Evolutionary conservation across 1,140 invertebrate species (phyloP).

Genomic region (Acromyrmex charruanus): DNA sequence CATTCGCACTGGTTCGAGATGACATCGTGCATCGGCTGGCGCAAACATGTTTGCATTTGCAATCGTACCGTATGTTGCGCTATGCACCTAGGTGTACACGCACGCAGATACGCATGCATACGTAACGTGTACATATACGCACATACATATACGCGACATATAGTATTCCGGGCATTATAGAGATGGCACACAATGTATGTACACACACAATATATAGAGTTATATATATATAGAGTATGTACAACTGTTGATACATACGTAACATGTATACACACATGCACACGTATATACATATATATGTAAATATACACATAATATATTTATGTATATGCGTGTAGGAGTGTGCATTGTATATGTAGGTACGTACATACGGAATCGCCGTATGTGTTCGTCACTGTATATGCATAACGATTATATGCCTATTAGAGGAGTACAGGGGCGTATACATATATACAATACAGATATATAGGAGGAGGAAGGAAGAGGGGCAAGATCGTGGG

Average conservation of each 20-base stretch:
- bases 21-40: constrained; percentile 64
- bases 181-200: constrained; percentile 36
- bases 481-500: constrained; percentile 63
- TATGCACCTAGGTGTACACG: constrained; percentile 51
- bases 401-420: constrained; percentile 86
- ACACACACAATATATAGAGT: constrained; percentile 19
- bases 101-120: constrained; percentile 60
- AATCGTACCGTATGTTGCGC: constrained; percentile 77
- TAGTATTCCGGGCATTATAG: constrained; percentile 55
- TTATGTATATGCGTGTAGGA: constrained; percentile 28
- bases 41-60: constrained; percentile 76
- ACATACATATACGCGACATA: constrained; percentile 53
- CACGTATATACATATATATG: neutral
- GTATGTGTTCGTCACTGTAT: constrained; percentile 68
- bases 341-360: constrained; percentile 22
- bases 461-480: constrained; percentile 62
- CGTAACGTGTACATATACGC: constrained; percentile 35
- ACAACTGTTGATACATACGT: neutral
- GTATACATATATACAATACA: constrained; percentile 73
- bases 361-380: neutral
- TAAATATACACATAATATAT: constrained; percentile 16
- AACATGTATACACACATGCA: neutral
- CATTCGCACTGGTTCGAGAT: constrained; percentile 73
- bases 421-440: constrained; percentile 83
- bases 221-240: constrained; percentile 22